Base-by-base conservation (phyloP, 2,797 vertebrate genomes). In the Typhlichthys subterraneus region DNA sequence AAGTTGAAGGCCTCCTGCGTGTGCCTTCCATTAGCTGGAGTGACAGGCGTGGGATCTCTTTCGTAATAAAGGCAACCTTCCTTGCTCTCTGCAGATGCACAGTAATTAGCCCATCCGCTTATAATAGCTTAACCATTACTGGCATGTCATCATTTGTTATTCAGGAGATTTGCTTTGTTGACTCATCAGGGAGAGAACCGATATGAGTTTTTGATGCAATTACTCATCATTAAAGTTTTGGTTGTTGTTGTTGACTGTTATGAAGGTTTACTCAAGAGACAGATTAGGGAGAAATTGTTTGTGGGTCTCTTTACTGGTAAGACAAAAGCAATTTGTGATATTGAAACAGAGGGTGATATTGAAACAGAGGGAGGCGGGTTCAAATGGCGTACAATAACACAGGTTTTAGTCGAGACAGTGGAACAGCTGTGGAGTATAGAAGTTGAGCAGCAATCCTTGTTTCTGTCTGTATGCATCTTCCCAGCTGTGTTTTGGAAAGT, bases 181-280 rank as follows among this genome's bases (percentile, higher is more conserved):
- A 81, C 83, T 87, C 85, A 78, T 79, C 84, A 82, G 85, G 75
- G 81, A 75, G 65, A 73, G 78, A 83, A 88, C 70, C 56, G 69
- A 88, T 84, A 87, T 87, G 82, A 89, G 76, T 81, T 88, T 90
- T 78, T 86, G 73, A 88, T 86, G 82, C 73, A 88, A 88, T 91
- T 90, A 87, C 68, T 87, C 86, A 73, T 82, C 84, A 84, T 90
- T 85, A 86, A 81, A 70, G 71, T 79, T 85, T 81, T 63, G 65
- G 73, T 83, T 55, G 72, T 66, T 70, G 76, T 75, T 83, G 77
- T 85, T 74, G 80, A 77, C 63, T 86, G 65, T 82, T 63, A 64
- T 74, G 73, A 73, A 84, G 70, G 69, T 53, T 67, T 50, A 64
- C 69, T 79, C 76, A 23, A 19, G 77, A 73, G 76, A 71, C 74